Evolutionary conservation across 2,797 vertebrate genomes (phyloP).

Genomic region (Pangasius krempfi): DNA sequence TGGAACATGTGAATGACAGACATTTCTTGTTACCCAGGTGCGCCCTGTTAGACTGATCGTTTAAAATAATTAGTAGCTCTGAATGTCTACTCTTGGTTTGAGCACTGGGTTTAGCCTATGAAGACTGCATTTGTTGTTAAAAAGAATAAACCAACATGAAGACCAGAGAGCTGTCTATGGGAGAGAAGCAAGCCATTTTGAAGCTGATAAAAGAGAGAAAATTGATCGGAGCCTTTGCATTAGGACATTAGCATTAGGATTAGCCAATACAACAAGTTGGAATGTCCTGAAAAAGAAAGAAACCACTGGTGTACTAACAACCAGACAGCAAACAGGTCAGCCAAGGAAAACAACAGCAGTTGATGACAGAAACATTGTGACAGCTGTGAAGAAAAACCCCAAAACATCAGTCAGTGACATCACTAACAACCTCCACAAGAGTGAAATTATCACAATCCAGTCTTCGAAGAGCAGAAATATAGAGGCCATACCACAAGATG

Average conservation of each 20-base stretch:
- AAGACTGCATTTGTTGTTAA: neutral
- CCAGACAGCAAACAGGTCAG: neutral
- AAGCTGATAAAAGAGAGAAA: neutral
- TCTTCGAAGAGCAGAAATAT: neutral
- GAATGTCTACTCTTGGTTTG: neutral
- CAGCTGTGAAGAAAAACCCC: neutral
- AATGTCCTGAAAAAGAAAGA: neutral
- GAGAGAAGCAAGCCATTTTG: neutral
- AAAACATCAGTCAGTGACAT: neutral
- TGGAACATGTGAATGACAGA: neutral
- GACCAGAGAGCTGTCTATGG: neutral
- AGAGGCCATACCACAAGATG: neutral
- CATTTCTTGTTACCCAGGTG: neutral
- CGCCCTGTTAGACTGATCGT: neutral
- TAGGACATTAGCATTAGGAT: neutral
- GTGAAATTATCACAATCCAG: neutral
- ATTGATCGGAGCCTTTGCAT: neutral
- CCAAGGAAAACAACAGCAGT: neutral
- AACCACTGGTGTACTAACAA: neutral
- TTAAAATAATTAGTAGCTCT: neutral
- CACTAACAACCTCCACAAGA: neutral
- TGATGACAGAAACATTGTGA: neutral
- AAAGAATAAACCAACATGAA: neutral
- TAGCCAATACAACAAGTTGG: neutral
- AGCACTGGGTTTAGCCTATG: neutral